These are phyloP conservation scores for Hydrophis major DNA, from an alignment of 2,797 vertebrate species.

Conservation along the genomic window DNA sequence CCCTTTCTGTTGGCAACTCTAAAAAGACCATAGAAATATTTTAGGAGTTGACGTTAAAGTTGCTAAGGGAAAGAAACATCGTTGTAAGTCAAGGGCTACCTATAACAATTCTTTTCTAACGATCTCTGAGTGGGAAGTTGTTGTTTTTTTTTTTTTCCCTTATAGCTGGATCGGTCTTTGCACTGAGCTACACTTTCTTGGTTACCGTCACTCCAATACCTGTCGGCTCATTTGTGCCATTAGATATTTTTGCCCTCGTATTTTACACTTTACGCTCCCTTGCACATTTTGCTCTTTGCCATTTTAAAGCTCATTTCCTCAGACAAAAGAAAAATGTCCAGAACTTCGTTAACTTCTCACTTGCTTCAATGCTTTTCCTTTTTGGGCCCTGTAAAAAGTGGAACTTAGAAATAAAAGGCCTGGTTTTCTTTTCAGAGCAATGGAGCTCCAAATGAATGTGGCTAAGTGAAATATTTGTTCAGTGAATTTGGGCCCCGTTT, in stretches of 20 bases:
- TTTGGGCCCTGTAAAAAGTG: background rate
- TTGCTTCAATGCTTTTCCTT: background rate
- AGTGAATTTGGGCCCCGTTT: background rate
- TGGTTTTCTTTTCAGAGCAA: no score
- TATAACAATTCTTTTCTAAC: background rate
- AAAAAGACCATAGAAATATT: no score
- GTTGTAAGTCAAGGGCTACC: no score
- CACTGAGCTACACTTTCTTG: background rate
- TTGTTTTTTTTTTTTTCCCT: background rate
- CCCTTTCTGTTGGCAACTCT: no score
- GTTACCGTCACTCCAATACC: background rate
- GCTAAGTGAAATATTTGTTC: background rate
- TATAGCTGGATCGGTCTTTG: background rate
- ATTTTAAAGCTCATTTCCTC: background rate
- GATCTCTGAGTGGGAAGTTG: background rate
- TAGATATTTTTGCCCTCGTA: background rate
- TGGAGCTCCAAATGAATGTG: background rate
- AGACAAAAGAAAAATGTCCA: background rate
- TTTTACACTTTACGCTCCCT: background rate
- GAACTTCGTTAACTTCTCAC: background rate
- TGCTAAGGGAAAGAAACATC: no score
- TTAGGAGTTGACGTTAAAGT: no score
- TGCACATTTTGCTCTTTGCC: background rate
- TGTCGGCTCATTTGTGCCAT: background rate
- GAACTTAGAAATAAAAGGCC: background rate